Conservation (phyloP, 2,113 vertebrate genomes). For the Ahaetulla prasina region DNA sequence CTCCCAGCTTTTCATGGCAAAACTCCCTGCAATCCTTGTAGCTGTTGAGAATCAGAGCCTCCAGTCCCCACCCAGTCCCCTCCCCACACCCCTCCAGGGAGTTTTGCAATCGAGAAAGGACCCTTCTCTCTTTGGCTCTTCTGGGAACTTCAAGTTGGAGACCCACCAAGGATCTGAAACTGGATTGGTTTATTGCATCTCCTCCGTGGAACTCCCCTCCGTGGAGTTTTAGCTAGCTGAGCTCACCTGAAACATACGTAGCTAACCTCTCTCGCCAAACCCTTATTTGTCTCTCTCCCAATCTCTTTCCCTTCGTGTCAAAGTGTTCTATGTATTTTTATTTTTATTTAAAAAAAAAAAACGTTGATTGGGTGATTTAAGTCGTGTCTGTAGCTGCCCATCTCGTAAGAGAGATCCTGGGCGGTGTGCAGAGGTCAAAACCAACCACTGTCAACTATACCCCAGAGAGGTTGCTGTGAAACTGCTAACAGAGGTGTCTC, state of each 20-base stretch:
- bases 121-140: background rate
- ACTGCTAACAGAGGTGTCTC: background rate
- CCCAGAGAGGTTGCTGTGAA: background rate
- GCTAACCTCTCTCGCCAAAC: slow-evolving; percentile 10
- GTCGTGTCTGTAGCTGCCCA: background rate
- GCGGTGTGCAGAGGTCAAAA: background rate
- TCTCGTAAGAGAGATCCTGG: background rate
- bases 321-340: background rate
- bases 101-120: background rate
- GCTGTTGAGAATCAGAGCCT: background rate
- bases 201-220: rapidly evolving
- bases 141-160: background rate
- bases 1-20: background rate
- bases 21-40: background rate
- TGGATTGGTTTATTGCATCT: rapidly evolving
- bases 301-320: background rate
- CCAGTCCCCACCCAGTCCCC: slow-evolving; percentile 3
- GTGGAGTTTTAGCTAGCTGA: background rate
- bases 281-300: slow-evolving; percentile 32
- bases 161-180: background rate
- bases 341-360: background rate
- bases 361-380: background rate
- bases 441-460: background rate
- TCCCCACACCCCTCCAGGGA: background rate
- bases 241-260: rapidly evolving